Evolutionary conservation across 2,113 vertebrate species (phyloP), one percentile per base, ranked within the genome.

Genomic region (Ptilonorhynchus violaceus): DNA sequence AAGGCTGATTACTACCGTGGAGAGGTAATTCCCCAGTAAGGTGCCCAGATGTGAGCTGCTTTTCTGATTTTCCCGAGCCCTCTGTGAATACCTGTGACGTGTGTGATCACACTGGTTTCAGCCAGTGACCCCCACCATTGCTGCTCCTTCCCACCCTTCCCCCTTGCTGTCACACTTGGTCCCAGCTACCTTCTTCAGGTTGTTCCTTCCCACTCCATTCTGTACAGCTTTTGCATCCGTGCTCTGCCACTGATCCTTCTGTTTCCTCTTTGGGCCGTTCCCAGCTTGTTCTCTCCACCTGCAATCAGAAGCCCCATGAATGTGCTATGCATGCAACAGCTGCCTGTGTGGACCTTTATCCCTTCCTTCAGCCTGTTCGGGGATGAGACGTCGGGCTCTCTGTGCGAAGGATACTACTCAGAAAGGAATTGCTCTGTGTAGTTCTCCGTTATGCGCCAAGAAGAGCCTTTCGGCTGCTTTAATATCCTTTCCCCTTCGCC

Each of bases 71-170:
- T 78, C 39, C 78, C 0, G 1, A 73, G 33, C n/a, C 4, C 20
- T 66, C 37, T 74, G 47, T 0, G 0, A 73, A 62, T 16, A 39
- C 16, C 25, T 23, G n/a, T 46, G 58, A 24, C 0, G 0, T 7
- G 13, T 35, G 37, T 60, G 52, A 64, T n/a, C 56, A 3, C 35
- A 13, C 4, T 1, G 1, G 7, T 76, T 46, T 64, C 59, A 60
- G 9, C 5, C 52, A 42, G 9, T 3, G 30, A 20, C 3, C 6
- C 6, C 21, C n/a, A 33, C 10, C 8, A 10, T 0, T 30, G 28
- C 63, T 75, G 13, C 25, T 85, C 13, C 56, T 88, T 78, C 50
- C 35, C 70, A 44, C 15, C 15, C 17, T 17, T 73, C 11, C 7
- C 20, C 7, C 21, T 62, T 2, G 5, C 53, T 80, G 23, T 17